Conservation (phyloP, 2,113 vertebrate genomes). For the Mus pahari region DNA sequence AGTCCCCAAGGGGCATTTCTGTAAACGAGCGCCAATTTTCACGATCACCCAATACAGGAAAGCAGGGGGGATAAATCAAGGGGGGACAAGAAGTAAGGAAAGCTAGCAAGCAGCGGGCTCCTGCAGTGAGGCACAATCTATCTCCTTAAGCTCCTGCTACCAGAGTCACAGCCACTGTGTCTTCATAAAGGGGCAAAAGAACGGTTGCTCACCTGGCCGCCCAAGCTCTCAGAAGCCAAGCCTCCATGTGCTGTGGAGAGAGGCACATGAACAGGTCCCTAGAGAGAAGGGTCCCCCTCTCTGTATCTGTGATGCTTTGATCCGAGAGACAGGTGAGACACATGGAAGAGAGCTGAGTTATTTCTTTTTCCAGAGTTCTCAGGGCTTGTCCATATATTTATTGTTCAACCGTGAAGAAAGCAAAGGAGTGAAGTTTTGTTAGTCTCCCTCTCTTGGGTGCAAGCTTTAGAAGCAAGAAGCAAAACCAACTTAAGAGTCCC, state of each 20-base stretch:
- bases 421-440: background rate
- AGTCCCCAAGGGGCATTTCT: slow-evolving; percentile 30
- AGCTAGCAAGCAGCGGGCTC: slow-evolving; percentile 80
- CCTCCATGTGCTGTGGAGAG: slow-evolving; percentile 83
- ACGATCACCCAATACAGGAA: slow-evolving; percentile 40
- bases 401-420: background rate
- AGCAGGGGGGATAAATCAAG: slow-evolving; percentile 80
- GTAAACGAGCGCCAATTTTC: slow-evolving; percentile 15
- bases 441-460: background rate
- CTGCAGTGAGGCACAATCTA: slow-evolving; percentile 81
- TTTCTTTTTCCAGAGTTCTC: background rate
- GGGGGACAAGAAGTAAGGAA: slow-evolving; percentile 78
- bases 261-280: slow-evolving; percentile 80
- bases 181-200: slow-evolving; percentile 83
- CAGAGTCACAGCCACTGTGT: slow-evolving; percentile 84
- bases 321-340: background rate
- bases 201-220: slow-evolving; percentile 89
- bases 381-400: background rate
- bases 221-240: slow-evolving; percentile 84
- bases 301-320: slow-evolving; percentile 73
- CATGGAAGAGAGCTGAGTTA: background rate
- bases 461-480: background rate
- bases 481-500: background rate
- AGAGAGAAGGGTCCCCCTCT: slow-evolving; percentile 82
- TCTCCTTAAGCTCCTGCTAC: slow-evolving; percentile 84